phyloP scores from a whole-genome alignment of 2,888 invertebrate species.

The Polyommatus iphigenia region DNA sequence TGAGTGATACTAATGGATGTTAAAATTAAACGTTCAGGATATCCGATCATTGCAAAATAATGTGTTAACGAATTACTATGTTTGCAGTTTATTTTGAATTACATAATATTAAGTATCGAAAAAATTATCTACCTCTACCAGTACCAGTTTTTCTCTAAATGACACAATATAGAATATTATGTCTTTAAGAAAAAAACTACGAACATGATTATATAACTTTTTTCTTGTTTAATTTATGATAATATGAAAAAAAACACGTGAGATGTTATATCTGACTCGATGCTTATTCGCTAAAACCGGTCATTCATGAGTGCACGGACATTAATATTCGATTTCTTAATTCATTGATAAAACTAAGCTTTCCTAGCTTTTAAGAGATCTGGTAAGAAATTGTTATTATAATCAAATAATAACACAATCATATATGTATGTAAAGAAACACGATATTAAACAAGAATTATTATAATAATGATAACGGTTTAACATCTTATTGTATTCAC shows the following conservation, averaged over 20 bases:
- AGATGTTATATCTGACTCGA: neutral
- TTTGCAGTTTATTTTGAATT: neutral
- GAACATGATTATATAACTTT: neutral
- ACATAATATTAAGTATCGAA: neutral
- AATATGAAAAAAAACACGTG: neutral
- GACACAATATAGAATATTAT: too few relatives aligned
- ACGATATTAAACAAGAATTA: neutral
- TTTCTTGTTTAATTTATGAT: neutral
- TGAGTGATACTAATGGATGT: neutral
- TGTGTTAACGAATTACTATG: neutral
- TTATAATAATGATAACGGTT: conserved; percentile 19
- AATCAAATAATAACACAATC: neutral
- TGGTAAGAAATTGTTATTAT: neutral
- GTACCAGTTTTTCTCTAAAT: too few relatives aligned
- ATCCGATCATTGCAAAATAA: conserved; percentile 21
- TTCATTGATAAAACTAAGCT: neutral
- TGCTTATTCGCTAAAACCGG: neutral
- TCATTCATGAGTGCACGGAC: neutral
- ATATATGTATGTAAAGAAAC: neutral
- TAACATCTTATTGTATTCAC: neutral
- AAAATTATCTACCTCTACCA: neutral
- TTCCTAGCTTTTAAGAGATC: neutral
- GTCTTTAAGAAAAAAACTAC: neutral
- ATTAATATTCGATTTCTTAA: neutral
- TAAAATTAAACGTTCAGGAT: conserved; percentile 20